Evolutionary conservation across 2,888 invertebrate genomes (phyloP).

Genomic region (Drosophila paranaensis): DNA sequence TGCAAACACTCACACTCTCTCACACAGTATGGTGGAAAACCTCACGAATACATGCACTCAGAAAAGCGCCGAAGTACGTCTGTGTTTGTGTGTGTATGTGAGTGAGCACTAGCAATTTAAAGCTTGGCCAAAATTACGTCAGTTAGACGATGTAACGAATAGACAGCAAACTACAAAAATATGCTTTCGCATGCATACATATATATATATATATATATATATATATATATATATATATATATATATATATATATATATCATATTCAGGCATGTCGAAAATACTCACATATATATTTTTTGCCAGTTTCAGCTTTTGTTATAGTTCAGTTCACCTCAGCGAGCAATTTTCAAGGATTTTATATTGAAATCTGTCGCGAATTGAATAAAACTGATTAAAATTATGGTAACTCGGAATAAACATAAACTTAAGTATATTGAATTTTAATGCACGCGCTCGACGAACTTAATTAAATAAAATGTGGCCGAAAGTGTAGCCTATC

Average conservation of each 20-base stretch:
- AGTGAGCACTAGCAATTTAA: conserved; percentile 15
- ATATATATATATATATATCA: neutral
- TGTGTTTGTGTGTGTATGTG: conserved; percentile 2
- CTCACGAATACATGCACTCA: conserved; percentile 17
- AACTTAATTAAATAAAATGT: neutral
- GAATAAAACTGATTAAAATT: conserved; percentile 1
- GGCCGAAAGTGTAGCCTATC: neutral
- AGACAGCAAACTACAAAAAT: conserved; percentile 18
- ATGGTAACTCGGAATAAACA: neutral
- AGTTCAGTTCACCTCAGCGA: neutral
- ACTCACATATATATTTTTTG: neutral
- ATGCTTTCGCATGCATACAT: neutral
- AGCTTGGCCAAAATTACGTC: conserved; percentile 54
- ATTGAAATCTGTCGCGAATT: neutral
- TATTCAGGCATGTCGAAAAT: neutral
- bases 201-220: neutral
- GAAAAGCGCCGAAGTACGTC: neutral
- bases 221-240: neutral
- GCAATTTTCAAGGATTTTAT: neutral
- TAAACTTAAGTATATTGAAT: neutral
- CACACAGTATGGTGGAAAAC: conserved; percentile 51
- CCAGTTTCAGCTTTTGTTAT: neutral
- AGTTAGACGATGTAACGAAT: conserved; percentile 32
- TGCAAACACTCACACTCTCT: conserved; percentile 45
- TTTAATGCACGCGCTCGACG: neutral